Conservation (phyloP, 92 coral and sea anemone species). For the Ricordea florida region DNA sequence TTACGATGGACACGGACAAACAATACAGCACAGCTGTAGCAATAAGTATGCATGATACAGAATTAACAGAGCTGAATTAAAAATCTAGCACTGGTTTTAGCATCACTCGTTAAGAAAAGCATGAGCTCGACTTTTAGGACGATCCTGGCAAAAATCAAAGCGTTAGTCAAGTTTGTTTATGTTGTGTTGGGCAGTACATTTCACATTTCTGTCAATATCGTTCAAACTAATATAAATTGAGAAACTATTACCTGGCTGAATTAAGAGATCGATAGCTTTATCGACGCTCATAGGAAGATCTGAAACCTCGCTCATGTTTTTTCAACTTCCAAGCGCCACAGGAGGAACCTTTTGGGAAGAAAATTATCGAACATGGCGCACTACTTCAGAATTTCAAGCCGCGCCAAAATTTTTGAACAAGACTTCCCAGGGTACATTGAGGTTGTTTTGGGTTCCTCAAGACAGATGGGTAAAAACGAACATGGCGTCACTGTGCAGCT, state of each 20-base stretch:
- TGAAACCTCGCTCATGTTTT: conserved; percentile 2
- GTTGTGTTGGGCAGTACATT: too few relatives aligned
- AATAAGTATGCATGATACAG: too few relatives aligned
- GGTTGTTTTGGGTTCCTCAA: background rate
- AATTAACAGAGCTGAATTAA: too few relatives aligned
- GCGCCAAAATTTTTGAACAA: conserved; percentile 87
- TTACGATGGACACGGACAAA: too few relatives aligned
- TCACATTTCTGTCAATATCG: too few relatives aligned
- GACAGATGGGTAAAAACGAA: conserved; percentile 10
- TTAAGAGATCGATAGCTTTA: conserved; percentile 3
- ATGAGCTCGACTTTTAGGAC: too few relatives aligned
- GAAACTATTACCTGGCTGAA: background rate
- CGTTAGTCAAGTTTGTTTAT: too few relatives aligned
- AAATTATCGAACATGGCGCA: background rate
- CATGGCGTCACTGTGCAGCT: background rate
- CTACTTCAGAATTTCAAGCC: too few relatives aligned
- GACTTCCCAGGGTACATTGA: conserved; percentile 51
- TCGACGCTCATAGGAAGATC: background rate
- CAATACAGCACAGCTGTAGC: too few relatives aligned
- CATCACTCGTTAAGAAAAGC: too few relatives aligned
- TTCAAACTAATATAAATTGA: background rate
- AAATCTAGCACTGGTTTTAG: too few relatives aligned
- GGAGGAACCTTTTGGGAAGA: background rate
- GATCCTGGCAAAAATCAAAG: too few relatives aligned
- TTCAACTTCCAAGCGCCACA: background rate